Evolutionary conservation across 2,888 invertebrate genomes (phyloP).

Genomic region (Dexiosoma caninum): DNA sequence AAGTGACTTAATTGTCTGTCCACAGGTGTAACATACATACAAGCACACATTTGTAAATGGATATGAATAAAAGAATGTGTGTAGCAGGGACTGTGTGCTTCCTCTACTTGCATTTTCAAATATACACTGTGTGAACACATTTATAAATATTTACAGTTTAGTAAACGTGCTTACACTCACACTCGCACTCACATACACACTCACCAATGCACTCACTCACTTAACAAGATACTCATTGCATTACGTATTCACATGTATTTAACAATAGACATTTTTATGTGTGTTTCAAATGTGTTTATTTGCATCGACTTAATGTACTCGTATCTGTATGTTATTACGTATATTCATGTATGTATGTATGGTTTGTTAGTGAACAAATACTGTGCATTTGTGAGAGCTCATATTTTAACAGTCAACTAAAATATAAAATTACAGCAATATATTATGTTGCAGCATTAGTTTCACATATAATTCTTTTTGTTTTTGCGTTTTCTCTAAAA

Average conservation of each 20-base stretch:
- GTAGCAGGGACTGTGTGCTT: constrained; percentile 66
- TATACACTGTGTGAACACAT: constrained; percentile 66
- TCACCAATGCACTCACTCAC: not conserved
- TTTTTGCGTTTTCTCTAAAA: not conserved
- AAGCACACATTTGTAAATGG: no score
- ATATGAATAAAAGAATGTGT: no score
- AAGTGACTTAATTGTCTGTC: no score
- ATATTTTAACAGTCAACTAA: not conserved
- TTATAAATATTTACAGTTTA: constrained; percentile 65
- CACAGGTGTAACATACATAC: no score
- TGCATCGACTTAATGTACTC: constrained; percentile 21
- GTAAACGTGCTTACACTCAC: not conserved
- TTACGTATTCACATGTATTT: constrained; percentile 33
- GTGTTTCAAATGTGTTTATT: constrained; percentile 33
- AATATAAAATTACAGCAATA: constrained; percentile 34
- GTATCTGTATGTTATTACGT: not conserved
- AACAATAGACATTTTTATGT: constrained; percentile 46
- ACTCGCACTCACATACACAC: not conserved
- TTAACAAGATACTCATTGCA: constrained; percentile 33
- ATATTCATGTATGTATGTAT: not conserved
- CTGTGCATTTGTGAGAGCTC: not conserved
- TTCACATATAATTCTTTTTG: no score
- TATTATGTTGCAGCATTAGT: not conserved
- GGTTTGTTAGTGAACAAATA: not conserved
- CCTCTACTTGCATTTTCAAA: constrained; percentile 42